phyloP scores from a whole-genome alignment of 2,888 invertebrate genomes.

The Anaspis maculata region DNA sequence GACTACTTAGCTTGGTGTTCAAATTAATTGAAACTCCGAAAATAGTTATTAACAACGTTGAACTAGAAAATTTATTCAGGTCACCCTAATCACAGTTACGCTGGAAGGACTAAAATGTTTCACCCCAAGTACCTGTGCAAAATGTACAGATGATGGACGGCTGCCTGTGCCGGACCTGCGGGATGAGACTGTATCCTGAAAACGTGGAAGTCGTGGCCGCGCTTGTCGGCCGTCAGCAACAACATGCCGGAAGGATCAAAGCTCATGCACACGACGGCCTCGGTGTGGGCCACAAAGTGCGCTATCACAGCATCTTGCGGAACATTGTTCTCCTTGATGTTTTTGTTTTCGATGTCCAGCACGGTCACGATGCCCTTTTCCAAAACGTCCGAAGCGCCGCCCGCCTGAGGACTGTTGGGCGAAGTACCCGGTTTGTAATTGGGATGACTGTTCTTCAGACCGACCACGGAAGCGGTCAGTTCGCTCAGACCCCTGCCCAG shows the following conservation, averaged over 20 bases:
- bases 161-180: conserved; percentile 74
- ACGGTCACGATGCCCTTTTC: conserved; percentile 86
- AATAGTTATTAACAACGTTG: too few species aligned
- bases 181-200: conserved; percentile 87
- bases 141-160: conserved; percentile 91
- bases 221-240: conserved; percentile 81
- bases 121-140: too few species aligned
- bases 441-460: conserved; percentile 69
- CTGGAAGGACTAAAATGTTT: too few species aligned
- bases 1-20: too few species aligned
- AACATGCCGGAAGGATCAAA: conserved; percentile 89
- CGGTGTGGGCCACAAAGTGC: conserved; percentile 81
- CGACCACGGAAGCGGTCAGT: conserved; percentile 86
- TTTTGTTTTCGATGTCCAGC: conserved; percentile 59
- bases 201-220: conserved; percentile 93
- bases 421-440: conserved; percentile 37
- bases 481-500: conserved; percentile 84
- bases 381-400: conserved; percentile 46
- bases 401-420: conserved; percentile 30
- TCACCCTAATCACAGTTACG: too few species aligned
- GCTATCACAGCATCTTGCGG: conserved; percentile 71
- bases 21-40: too few species aligned
- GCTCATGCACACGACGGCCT: conserved; percentile 80
- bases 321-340: conserved; percentile 23
- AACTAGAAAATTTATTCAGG: too few species aligned